Base-by-base conservation (phyloP, 2,797 vertebrate species). In the Oceanodroma leucorhoa region DNA sequence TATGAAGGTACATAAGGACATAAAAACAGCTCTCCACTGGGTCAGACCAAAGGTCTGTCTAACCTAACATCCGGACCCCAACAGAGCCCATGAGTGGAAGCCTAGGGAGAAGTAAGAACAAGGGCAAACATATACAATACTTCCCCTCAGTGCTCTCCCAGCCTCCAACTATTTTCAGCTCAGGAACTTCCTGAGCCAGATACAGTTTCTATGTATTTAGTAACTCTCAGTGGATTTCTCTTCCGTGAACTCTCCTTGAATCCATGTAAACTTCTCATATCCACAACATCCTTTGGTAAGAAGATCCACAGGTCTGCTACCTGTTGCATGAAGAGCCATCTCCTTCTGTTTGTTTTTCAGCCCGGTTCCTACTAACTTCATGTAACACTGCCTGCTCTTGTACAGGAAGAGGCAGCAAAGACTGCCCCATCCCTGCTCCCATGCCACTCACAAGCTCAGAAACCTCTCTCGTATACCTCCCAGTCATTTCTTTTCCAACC, bases 131-230 rank as follows among this genome's bases (percentile, higher is more conserved):
- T 76, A 34, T 51, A 62, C 85, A 91, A 21, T 58, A 48, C 43
- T 91, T 95, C 62, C 62, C 78, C 48, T 92, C 78, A 32, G 34
- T 73, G 40, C 13, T 89, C 60, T 62, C 58, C 66, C 54, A 72
- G 71, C 58, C 77, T 95, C 50, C 88, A 76, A 78, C 58, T 95
- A 82, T 91, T 96, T 96, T 95, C 90, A 94, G 65, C 69, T 94
- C 93, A 76, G 90, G 80, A 93, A 86, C 73, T 95, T 95, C 90
- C 90, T 91, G 91, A 93, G 80, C 83, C 77, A 96, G 91, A 93
- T 58, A 93, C 22, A 20, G 27, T 83, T 94, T 95, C 72, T 91
- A 22, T 86, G 93, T 84, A 79, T 94, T 93, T 65, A 92, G 77
- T 66, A 87, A 82, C 11, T 82, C 88, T 86, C 90, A 48, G 62